Percentiles rank a stretch among this genome's conserved stretches.
Conservation (phyloP, 2,113 vertebrate species). For the Nymphicus hollandicus region DNA sequence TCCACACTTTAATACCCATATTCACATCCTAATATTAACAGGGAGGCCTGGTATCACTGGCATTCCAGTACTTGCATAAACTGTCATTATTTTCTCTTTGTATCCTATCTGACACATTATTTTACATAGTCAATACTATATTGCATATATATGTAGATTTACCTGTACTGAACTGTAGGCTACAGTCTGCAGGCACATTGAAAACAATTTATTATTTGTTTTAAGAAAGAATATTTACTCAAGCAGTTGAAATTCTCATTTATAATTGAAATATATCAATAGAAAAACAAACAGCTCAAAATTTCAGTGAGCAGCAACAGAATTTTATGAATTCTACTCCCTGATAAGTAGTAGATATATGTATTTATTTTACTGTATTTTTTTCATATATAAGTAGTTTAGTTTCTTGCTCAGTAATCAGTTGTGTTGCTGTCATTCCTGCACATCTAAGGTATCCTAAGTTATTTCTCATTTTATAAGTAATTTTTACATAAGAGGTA, state of each 20-base stretch:
- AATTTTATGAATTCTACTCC: background rate
- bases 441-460: background rate
- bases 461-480: background rate
- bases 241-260: background rate
- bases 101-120: background rate
- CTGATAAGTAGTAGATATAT: background rate
- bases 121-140: background rate
- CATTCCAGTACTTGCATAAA: background rate
- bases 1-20: background rate
- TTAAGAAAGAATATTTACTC: constrained; percentile 28
- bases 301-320: background rate
- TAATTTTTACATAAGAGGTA: background rate
- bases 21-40: background rate
- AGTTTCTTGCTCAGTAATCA: background rate
- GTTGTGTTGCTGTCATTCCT: background rate
- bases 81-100: background rate
- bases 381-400: background rate
- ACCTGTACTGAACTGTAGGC: background rate
- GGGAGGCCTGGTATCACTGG: background rate
- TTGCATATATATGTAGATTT: background rate
- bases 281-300: background rate
- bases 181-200: background rate
- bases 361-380: background rate
- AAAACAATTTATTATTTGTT: constrained; percentile 13
- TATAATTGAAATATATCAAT: constrained; percentile 6